Base-by-base conservation (phyloP, 1,140 invertebrate genomes). In the Drosophila kurseongensis region DNA sequence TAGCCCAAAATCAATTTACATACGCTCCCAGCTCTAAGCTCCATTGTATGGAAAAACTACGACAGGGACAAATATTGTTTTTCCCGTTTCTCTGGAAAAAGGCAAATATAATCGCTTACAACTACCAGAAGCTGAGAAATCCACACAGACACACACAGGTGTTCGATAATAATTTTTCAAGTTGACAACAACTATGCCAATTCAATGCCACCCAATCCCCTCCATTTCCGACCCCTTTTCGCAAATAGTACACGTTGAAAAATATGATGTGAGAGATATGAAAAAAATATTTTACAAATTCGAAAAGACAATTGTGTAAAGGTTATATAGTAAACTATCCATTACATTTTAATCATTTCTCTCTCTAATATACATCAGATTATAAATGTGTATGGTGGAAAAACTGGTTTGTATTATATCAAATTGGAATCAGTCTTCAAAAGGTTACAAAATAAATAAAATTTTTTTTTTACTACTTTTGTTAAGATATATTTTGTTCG, bases 131-230 rank as follows among this genome's bases (percentile, higher is more conserved):
- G 36, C 65, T 48, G 50, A 18, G n/a, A 38, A 38, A 36, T 68
- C 47, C 54, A 45, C 54, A 61, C 77, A 61, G 32, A 59, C 58
- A 79, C 38, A 80, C 84, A 83, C 84, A 89, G 84, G 84, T 89
- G 84, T 89, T 83, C 84, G 76, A 75, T 89, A 89, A 88, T 88
- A 82, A 88, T 89, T 88, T 88, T 77, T 77, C 72, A 82, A 79
- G 75, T 75, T 58, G 63, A 61, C 66, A 66, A 84, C 71, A 80
- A 80, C 67, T 80, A 85, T 75, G 67, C 47, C 48, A 71, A 69
- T 57, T 69, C 67, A 57, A 69, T 58, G 51, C 44, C 65, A 65
- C 48, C 27, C 58, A 45, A 16, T 13, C n/a, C 47, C 65, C 45
- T 36, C 6, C 48, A 44, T 10, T 27, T 10, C 38, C 29, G 13